Conservation (phyloP, 2,888 invertebrate genomes). For the Ctenicera cuprea region DNA sequence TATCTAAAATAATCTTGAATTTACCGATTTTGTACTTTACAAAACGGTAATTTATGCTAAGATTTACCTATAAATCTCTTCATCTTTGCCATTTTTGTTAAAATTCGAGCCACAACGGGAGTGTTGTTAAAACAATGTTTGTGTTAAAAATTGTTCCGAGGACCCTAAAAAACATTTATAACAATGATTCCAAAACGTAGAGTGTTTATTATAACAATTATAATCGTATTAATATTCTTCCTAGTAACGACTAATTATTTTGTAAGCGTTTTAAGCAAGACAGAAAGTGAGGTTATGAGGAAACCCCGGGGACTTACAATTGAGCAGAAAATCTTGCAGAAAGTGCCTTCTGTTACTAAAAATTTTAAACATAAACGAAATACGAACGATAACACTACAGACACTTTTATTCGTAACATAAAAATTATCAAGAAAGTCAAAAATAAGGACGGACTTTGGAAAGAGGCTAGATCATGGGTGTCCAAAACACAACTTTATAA, state of each 20-base stretch:
- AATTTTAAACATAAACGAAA: constrained; percentile 36
- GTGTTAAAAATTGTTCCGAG: not conserved
- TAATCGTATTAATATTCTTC: constrained; percentile 61
- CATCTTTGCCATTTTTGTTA: constrained; percentile 69
- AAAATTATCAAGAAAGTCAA: constrained; percentile 23
- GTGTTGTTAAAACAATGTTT: constrained; percentile 17
- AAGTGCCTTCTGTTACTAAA: constrained; percentile 39
- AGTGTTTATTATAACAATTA: constrained; percentile 55
- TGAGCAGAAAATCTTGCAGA: constrained; percentile 55
- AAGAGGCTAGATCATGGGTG: constrained; percentile 70
- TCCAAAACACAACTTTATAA: constrained; percentile 68
- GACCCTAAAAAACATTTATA: not conserved
- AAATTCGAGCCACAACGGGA: constrained; percentile 9
- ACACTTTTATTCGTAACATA: constrained; percentile 61
- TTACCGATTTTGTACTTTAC: no score
- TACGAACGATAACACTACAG: constrained; percentile 52
- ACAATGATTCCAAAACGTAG: constrained; percentile 57
- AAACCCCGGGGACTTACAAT: constrained; percentile 52
- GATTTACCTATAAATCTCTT: constrained; percentile 72
- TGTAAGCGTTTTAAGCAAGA: constrained; percentile 59
- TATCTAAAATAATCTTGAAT: constrained; percentile 78
- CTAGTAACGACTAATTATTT: constrained; percentile 62
- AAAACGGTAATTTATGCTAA: no score
- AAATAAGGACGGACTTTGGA: constrained; percentile 63
- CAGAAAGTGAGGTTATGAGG: constrained; percentile 61